These are phyloP conservation scores for Zaprionus davidi DNA, from an alignment of 1,140 invertebrate genomes.

Conservation along the genomic window DNA sequence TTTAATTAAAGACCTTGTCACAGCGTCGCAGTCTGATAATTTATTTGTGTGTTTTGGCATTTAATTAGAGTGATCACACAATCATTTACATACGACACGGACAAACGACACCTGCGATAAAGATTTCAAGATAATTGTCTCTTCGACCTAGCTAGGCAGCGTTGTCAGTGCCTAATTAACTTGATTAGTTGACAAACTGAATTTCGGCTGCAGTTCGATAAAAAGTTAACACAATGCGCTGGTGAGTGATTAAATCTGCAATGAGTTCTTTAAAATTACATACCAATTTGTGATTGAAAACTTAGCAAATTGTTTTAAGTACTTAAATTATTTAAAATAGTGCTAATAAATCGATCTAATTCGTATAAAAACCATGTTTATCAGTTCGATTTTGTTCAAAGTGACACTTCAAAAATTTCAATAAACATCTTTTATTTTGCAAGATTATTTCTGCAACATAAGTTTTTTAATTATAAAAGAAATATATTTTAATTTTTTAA, in stretches of 20 bases:
- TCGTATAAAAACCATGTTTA: too few species aligned
- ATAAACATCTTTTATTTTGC: too few species aligned
- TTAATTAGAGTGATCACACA: conserved; percentile 78
- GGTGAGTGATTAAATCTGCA: conserved; percentile 48
- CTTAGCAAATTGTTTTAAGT: neutral
- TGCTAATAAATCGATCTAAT: neutral
- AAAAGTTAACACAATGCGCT: conserved; percentile 17
- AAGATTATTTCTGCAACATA: too few species aligned
- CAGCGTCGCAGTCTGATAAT: conserved; percentile 64
- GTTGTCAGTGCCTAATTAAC: conserved; percentile 64
- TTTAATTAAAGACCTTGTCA: conserved; percentile 74
- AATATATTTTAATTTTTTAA: too few species aligned
- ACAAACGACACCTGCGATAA: conserved; percentile 22
- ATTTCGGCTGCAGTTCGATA: conserved; percentile 31
- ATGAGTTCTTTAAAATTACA: neutral
- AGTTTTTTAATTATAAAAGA: too few species aligned
- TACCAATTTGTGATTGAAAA: neutral
- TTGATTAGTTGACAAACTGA: conserved; percentile 48
- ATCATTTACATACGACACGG: conserved; percentile 65
- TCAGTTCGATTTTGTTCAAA: neutral
- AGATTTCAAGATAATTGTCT: conserved; percentile 58
- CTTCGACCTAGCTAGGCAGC: conserved; percentile 38
- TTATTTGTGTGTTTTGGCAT: conserved; percentile 61
- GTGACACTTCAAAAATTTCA: too few species aligned
- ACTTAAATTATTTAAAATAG: neutral